Evolutionary conservation across 2,888 invertebrate species (phyloP).

Genomic region (Parthenolecanium corni): DNA sequence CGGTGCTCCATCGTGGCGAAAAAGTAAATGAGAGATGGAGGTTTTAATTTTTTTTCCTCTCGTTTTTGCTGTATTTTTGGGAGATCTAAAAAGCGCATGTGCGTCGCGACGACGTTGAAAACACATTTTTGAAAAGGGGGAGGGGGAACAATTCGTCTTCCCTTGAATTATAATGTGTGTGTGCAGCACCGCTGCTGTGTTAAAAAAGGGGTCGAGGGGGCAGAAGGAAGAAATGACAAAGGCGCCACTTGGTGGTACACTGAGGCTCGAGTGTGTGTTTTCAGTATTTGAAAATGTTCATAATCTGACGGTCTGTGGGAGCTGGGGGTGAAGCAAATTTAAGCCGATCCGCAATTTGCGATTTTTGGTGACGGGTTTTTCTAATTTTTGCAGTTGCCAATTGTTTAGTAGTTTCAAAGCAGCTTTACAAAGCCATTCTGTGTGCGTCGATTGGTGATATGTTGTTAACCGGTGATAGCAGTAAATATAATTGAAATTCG

Average conservation of each 20-base stretch:
- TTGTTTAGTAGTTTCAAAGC: no score
- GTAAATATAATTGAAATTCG: no score
- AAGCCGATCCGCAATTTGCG: no score
- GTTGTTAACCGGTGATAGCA: no score
- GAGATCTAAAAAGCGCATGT: conserved; percentile 12
- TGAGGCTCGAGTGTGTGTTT: conserved; percentile 14
- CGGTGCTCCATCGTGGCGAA: background rate
- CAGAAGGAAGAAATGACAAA: conserved; percentile 25
- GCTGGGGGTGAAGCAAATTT: background rate
- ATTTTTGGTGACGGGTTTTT: no score
- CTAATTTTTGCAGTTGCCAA: no score
- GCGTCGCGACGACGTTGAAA: conserved; percentile 26
- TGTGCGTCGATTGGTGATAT: no score
- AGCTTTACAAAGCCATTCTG: no score
- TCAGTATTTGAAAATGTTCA: conserved; percentile 26
- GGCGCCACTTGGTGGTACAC: conserved; percentile 21
- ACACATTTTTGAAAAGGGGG: background rate
- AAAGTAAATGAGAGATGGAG: background rate
- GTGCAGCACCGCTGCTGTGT: conserved; percentile 4
- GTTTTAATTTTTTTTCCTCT: background rate
- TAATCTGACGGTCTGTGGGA: conserved; percentile 14
- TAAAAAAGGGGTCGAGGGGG: no score
- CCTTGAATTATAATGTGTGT: conserved; percentile 25
- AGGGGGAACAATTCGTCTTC: conserved; percentile 24
- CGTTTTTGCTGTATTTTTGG: background rate